Conservation (phyloP, 2,888 invertebrate genomes). For the Siphonodentalium dalli region DNA sequence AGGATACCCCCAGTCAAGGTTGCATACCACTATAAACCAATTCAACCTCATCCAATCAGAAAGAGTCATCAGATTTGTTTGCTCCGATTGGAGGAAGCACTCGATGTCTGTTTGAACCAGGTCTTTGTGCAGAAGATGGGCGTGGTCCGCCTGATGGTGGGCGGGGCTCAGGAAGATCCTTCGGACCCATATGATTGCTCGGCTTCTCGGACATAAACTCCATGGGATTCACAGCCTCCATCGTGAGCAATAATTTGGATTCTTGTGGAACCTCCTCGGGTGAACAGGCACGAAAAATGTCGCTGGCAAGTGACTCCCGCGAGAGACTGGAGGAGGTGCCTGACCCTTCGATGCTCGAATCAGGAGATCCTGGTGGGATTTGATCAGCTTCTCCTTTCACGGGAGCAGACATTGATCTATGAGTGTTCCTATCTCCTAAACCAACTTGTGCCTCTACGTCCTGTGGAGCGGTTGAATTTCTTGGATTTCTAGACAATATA, state of each 20-base stretch:
- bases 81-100: slow-evolving; percentile 55
- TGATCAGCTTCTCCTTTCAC: slow-evolving; percentile 31
- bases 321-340: slow-evolving; percentile 43
- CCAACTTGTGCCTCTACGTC: slow-evolving; percentile 42
- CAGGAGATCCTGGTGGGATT: slow-evolving; percentile 40
- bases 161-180: slow-evolving; percentile 25
- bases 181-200: slow-evolving; percentile 9
- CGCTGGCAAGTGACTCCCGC: slow-evolving; percentile 51
- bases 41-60: too few relatives aligned
- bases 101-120: slow-evolving; percentile 47
- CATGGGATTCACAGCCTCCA: slow-evolving; percentile 49
- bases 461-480: slow-evolving; percentile 56
- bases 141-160: slow-evolving; percentile 36
- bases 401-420: slow-evolving; percentile 46
- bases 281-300: slow-evolving; percentile 29
- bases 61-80: background rate
- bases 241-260: slow-evolving; percentile 33
- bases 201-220: slow-evolving; percentile 45
- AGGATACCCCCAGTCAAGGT: too few relatives aligned
- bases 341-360: slow-evolving; percentile 45
- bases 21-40: too few relatives aligned
- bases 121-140: slow-evolving; percentile 39
- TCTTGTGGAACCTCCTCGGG: slow-evolving; percentile 22
- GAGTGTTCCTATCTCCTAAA: slow-evolving; percentile 30
- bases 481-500: too few relatives aligned